Conservation (phyloP, 2,888 invertebrate species). For the Agonopterix arenella region DNA sequence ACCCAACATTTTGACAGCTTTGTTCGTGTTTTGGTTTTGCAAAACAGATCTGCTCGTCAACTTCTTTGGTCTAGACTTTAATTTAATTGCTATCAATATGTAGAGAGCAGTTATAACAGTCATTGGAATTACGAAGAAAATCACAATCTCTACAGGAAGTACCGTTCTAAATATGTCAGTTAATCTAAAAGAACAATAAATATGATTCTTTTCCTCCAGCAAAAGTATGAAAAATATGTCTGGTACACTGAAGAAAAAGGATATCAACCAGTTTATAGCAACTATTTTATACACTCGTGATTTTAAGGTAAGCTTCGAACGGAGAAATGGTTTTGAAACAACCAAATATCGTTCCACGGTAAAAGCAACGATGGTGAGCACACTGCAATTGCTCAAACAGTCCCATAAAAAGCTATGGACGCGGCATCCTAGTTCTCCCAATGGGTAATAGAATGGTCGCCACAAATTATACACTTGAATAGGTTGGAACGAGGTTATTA, state of each 20-base stretch:
- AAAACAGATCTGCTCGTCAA: conserved; percentile 66
- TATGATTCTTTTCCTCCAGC: conserved; percentile 46
- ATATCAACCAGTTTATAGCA: conserved; percentile 83
- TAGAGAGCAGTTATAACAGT: conserved; percentile 88
- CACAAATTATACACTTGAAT: conserved; percentile 87
- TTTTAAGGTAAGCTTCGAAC: conserved; percentile 86
- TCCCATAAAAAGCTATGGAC: conserved; percentile 86
- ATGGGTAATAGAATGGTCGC: conserved; percentile 84
- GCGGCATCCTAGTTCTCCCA: conserved; percentile 87
- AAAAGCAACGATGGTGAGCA: conserved; percentile 90
- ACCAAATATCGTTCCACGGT: conserved; percentile 92
- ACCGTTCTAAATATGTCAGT: conserved; percentile 46
- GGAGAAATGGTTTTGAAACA: conserved; percentile 88
- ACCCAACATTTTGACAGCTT: conserved; percentile 89
- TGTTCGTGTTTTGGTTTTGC: conserved; percentile 58
- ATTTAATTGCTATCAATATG: conserved; percentile 82
- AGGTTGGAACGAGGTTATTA: conserved; percentile 84
- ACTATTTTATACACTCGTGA: conserved; percentile 86
- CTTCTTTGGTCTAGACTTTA: conserved; percentile 77
- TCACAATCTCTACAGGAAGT: conserved; percentile 79
- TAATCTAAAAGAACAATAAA: conserved; percentile 51
- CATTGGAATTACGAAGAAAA: conserved; percentile 91
- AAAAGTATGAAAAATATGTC: conserved; percentile 67
- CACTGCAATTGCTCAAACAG: conserved; percentile 88
- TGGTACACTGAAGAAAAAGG: conserved; percentile 83